phyloP scores from a whole-genome alignment of 2,797 vertebrate species.

The Florisuga fusca region DNA sequence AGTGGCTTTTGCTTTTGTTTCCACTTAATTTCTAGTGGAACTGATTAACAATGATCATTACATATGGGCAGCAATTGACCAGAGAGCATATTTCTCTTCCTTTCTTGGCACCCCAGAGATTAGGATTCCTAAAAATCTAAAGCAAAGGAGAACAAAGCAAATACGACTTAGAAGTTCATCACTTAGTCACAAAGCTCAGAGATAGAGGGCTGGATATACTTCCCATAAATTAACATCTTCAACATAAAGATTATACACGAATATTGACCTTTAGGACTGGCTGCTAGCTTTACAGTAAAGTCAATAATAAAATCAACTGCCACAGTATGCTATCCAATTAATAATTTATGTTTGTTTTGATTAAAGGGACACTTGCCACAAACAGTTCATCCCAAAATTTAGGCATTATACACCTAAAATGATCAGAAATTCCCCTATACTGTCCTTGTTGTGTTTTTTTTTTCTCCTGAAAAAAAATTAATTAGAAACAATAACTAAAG shows the following conservation, averaged over 20 bases:
- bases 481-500: slow-evolving; percentile 36
- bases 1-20: slow-evolving; percentile 24
- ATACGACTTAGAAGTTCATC: slow-evolving; percentile 19
- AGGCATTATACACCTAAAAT: slow-evolving; percentile 20
- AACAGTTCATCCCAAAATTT: background rate
- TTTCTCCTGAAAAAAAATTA: background rate
- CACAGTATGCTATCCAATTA: background rate
- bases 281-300: slow-evolving; percentile 32
- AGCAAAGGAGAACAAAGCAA: slow-evolving; percentile 49
- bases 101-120: slow-evolving; percentile 38
- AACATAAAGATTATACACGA: slow-evolving; percentile 11
- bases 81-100: background rate
- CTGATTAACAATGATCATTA: slow-evolving; percentile 56
- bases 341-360: background rate
- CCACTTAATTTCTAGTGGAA: slow-evolving; percentile 48
- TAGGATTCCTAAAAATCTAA: slow-evolving; percentile 44
- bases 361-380: background rate
- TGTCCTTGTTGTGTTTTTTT: background rate
- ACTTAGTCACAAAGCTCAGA: slow-evolving; percentile 21
- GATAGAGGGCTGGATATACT: background rate
- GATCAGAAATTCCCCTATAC: background rate
- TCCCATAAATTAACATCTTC: background rate
- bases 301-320: slow-evolving; percentile 31
- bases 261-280: slow-evolving; percentile 42
- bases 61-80: slow-evolving; percentile 32